Conservation (phyloP, 2,888 invertebrate species). For the Cantharis nigra region DNA sequence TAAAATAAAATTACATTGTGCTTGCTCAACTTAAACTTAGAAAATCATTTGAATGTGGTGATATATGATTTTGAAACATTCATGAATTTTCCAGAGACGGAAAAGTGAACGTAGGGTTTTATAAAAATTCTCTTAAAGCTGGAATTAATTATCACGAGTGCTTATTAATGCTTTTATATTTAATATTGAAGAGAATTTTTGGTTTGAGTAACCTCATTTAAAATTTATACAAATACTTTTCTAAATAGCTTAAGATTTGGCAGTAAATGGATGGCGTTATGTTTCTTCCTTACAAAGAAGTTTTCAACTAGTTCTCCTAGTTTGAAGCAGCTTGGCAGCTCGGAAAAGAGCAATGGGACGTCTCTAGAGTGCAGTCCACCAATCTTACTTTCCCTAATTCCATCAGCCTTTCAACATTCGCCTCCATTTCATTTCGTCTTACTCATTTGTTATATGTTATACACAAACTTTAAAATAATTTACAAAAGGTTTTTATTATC, state of each 20-base stretch:
- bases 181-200: background rate
- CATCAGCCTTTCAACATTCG: conserved; percentile 38
- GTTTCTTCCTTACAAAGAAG: conserved; percentile 15
- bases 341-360: conserved; percentile 28
- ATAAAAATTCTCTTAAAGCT: background rate
- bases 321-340: conserved; percentile 23
- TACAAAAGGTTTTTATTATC: background rate
- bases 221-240: conserved; percentile 2
- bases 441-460: conserved; percentile 26
- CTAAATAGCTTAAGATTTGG: conserved; percentile 11
- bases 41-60: background rate
- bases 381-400: conserved; percentile 42
- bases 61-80: background rate
- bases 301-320: conserved; percentile 25
- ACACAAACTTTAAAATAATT: conserved; percentile 2
- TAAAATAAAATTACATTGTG: background rate
- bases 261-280: conserved; percentile 21
- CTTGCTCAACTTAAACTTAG: background rate
- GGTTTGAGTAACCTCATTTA: background rate
- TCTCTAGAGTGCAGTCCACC: conserved; percentile 40
- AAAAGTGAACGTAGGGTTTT: background rate
- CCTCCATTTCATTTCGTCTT: conserved; percentile 37
- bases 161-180: background rate
- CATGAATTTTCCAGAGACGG: background rate
- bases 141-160: background rate